Base-by-base conservation (phyloP, 2,113 vertebrate genomes). In the Oplegnathus fasciatus region DNA sequence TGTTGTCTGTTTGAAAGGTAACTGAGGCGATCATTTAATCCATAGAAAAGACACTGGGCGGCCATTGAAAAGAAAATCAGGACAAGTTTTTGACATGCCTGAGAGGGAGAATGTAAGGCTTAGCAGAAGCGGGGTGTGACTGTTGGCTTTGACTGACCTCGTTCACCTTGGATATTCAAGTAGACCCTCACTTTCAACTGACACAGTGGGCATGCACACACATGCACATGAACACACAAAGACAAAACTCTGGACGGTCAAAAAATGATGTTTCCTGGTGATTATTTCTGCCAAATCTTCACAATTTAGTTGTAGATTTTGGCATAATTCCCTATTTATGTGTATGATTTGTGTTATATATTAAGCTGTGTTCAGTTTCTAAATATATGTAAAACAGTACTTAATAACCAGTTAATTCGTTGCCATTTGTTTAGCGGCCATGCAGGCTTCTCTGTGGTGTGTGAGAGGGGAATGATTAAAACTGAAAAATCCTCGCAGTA, bases 21-120 rank as follows among this genome's bases (percentile, higher is more conserved):
- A 54, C n/a, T 20, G 67, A 80, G 17, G 48, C 2, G 18, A 65
- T 44, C 34, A 1, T 65, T 72, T n/a, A 62, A 52, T 72, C 78
- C 58, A 7, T 1, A 52, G 58, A 57, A 68, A n/a, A 61, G 22
- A 14, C 54, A 5, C 22, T 34, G 17, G 34, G 22, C 6, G 18
- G 5, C 26, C 17, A 48, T 14, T 66, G n/a, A n/a, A 67, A 26
- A 28, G 17, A 48, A 48, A 32, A 46, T 1, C 10, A 32, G n/a
- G 1, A 22, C 9, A 11, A 18, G 18, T 11, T 32, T 52, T 18
- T 55, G 50, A 57, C 48, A 26, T 54, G 32, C 32, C 18, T 66
- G 3, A 30, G 50, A 57, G 75, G 34, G 40, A 7, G n/a, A 11
- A n/a, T n/a, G 20, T 30, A 32, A 18, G 52, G 48, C 22, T 72